Evolutionary conservation across 2,888 invertebrate species (phyloP).

Genomic region (Watsonalla cultraria): DNA sequence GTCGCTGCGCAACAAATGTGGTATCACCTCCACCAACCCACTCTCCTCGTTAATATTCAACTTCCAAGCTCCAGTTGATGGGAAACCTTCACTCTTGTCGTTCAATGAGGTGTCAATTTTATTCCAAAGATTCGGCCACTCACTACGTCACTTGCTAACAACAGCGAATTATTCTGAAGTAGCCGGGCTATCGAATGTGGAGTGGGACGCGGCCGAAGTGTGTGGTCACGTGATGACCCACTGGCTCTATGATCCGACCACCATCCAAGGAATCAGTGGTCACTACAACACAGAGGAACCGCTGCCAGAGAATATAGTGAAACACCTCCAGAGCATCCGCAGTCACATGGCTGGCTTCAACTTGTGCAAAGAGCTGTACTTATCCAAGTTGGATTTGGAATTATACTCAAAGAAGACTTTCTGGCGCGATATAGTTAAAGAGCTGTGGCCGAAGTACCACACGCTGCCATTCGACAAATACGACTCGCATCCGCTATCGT

Average conservation of each 20-base stretch:
- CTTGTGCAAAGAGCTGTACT: slow-evolving; percentile 89
- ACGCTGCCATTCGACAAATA: slow-evolving; percentile 86
- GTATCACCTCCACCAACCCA: slow-evolving; percentile 81
- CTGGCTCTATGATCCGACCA: slow-evolving; percentile 84
- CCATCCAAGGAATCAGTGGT: slow-evolving; percentile 81
- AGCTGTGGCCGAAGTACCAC: slow-evolving; percentile 89
- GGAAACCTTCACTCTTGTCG: slow-evolving; percentile 84
- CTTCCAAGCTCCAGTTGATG: slow-evolving; percentile 82
- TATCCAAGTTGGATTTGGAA: slow-evolving; percentile 90
- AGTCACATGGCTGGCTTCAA: slow-evolving; percentile 88
- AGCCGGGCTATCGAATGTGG: slow-evolving; percentile 90
- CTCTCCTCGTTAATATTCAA: slow-evolving; percentile 91
- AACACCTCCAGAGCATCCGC: slow-evolving; percentile 80
- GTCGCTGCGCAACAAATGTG: slow-evolving; percentile 85
- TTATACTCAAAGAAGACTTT: slow-evolving; percentile 86
- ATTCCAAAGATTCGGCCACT: slow-evolving; percentile 92
- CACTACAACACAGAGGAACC: slow-evolving; percentile 87
- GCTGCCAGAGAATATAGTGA: slow-evolving; percentile 81
- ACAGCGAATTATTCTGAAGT: slow-evolving; percentile 90
- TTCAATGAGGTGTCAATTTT: slow-evolving; percentile 87
- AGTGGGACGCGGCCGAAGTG: slow-evolving; percentile 95
- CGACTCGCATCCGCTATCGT: slow-evolving; percentile 92
- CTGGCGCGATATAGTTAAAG: slow-evolving; percentile 89
- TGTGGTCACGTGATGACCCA: slow-evolving; percentile 90
- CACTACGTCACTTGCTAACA: slow-evolving; percentile 91